A percentile compares a stretch with the other conserved stretches of the same genome.
Evolutionary conservation across 2,888 invertebrate genomes (phyloP).

Genomic region (Tricholauxania praeusta): DNA sequence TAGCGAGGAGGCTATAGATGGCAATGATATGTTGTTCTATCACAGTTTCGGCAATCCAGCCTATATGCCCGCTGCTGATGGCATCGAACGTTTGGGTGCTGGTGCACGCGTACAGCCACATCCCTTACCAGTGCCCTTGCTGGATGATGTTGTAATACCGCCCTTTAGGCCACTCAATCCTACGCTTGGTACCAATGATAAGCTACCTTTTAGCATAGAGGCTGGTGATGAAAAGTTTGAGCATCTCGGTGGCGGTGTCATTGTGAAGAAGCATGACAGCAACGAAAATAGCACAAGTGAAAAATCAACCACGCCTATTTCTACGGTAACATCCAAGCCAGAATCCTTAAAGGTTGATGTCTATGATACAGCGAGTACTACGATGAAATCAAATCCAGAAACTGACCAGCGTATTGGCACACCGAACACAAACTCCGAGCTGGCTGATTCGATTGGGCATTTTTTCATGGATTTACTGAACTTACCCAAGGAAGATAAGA

Average conservation of each 20-base stretch:
- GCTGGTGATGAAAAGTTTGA: constrained; percentile 61
- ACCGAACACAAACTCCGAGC: constrained; percentile 53
- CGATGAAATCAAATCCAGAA: constrained; percentile 9
- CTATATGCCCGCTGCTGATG: constrained; percentile 72
- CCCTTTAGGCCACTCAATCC: constrained; percentile 62
- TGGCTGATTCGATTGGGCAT: constrained; percentile 65
- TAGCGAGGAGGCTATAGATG: constrained; percentile 44
- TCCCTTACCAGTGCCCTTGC: constrained; percentile 75
- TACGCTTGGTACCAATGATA: constrained; percentile 53
- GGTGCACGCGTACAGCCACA: constrained; percentile 74
- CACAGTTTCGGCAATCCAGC: constrained; percentile 78
- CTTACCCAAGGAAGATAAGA: constrained; percentile 57
- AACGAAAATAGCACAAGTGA: constrained; percentile 26
- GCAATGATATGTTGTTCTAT: constrained; percentile 66
- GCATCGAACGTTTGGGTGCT: constrained; percentile 74
- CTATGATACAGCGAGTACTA: background rate
- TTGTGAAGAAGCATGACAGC: constrained; percentile 65
- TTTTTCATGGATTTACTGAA: constrained; percentile 64
- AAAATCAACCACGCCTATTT: background rate
- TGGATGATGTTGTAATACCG: constrained; percentile 65
- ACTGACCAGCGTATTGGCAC: constrained; percentile 21
- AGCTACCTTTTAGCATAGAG: constrained; percentile 57
- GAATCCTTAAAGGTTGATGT: constrained; percentile 1
- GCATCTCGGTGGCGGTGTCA: constrained; percentile 67
- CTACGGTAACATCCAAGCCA: constrained; percentile 4